phyloP scores from a whole-genome alignment of 1,140 invertebrate species.

The Leptonema lineaticorne region DNA sequence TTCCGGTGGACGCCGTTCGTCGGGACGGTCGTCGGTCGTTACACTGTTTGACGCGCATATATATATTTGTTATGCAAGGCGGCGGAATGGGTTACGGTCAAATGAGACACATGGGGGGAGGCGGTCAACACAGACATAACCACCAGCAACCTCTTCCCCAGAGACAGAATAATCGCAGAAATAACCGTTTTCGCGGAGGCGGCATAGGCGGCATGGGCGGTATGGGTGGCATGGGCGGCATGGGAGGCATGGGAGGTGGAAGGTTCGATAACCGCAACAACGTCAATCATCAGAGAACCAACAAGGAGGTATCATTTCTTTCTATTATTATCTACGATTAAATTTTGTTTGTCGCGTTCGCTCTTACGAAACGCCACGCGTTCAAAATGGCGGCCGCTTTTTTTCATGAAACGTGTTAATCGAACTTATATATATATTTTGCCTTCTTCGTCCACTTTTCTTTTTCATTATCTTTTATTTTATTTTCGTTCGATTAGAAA shows the following conservation, averaged over 20 bases:
- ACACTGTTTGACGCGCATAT: too few species aligned
- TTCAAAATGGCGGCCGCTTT: background rate
- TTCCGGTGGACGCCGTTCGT: background rate
- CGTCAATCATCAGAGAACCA: background rate
- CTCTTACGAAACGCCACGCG: background rate
- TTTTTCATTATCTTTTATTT: background rate
- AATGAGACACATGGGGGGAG: background rate
- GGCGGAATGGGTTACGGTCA: conserved; percentile 23
- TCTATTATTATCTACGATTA: background rate
- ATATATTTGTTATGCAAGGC: background rate
- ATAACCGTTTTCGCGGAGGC: conserved; percentile 5
- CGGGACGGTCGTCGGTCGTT: background rate
- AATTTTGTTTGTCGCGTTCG: background rate
- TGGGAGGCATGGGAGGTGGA: too few species aligned
- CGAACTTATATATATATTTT: background rate
- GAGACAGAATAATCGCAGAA: background rate
- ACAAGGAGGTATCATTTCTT: conserved; percentile 11
- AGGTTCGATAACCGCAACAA: conserved; percentile 10
- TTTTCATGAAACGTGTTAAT: background rate
- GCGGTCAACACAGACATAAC: background rate
- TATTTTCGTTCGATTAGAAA: background rate
- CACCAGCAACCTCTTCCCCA: conserved; percentile 32
- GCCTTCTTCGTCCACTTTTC: background rate
- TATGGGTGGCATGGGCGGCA: background rate
- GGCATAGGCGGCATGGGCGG: background rate